Evolutionary conservation across 2,888 invertebrate species (phyloP).

Genomic region (Hyppa rectilinea): DNA sequence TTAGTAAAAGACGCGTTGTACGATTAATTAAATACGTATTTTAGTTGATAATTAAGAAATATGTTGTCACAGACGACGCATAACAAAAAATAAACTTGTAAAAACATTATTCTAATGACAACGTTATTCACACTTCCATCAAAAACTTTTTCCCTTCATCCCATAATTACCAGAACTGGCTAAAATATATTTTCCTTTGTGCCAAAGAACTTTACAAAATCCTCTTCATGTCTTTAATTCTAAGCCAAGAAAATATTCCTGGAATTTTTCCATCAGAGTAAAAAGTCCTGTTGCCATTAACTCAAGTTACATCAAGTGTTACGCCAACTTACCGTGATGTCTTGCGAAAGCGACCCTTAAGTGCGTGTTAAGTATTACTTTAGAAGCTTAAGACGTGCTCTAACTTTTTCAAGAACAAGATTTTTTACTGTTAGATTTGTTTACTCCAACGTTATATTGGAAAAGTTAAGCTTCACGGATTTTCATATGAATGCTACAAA

Average conservation of each 20-base stretch:
- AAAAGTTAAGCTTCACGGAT: conserved; percentile 61
- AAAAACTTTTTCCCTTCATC: background rate
- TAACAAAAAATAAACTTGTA: background rate
- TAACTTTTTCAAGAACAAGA: conserved; percentile 68
- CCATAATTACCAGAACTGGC: conserved; percentile 19
- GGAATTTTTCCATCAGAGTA: conserved; percentile 48
- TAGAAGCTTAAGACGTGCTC: conserved; percentile 68
- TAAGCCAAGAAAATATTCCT: conserved; percentile 34
- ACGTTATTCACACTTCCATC: background rate
- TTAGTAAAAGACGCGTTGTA: background rate
- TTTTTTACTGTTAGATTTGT: conserved; percentile 63
- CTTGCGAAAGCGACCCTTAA: conserved; percentile 63
- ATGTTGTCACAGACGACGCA: background rate
- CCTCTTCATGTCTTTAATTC: conserved; percentile 9
- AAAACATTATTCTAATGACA: background rate
- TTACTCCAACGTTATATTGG: conserved; percentile 62
- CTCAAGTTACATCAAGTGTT: conserved; percentile 63
- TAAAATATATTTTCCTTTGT: conserved; percentile 21
- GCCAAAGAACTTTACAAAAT: conserved; percentile 13
- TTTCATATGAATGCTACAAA: conserved; percentile 45
- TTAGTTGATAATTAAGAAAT: background rate
- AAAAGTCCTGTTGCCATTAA: conserved; percentile 66
- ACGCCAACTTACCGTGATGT: conserved; percentile 60
- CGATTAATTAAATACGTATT: background rate
- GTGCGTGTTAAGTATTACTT: conserved; percentile 74